Percentiles rank a stretch among this genome's conserved stretches.
Evolutionary conservation across 2,113 vertebrate species (phyloP).

Genomic region (Peucedramus taeniatus): DNA sequence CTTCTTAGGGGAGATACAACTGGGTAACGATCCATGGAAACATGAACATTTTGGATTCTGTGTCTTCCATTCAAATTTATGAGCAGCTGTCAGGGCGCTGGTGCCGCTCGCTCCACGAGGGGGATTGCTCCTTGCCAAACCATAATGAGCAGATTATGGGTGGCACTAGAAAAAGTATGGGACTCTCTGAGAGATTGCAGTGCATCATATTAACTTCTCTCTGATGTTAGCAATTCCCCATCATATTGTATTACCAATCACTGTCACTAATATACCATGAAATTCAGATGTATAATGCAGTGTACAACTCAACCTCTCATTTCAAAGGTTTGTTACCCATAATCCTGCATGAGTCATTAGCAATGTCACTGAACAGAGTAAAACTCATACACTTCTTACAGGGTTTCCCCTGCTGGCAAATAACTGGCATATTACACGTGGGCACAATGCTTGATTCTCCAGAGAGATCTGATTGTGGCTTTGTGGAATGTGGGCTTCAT

Average conservation of each 20-base stretch:
- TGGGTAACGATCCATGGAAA: slow-evolving; percentile 44
- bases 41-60: background rate
- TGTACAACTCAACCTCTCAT: slow-evolving; percentile 33
- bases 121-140: slow-evolving; percentile 30
- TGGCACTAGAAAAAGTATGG: background rate
- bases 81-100: background rate
- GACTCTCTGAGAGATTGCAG: slow-evolving; percentile 6
- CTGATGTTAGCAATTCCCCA: slow-evolving; percentile 35
- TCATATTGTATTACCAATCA: slow-evolving; percentile 46
- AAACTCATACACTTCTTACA: slow-evolving; percentile 17
- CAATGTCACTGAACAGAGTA: slow-evolving; percentile 34
- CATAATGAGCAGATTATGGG: slow-evolving; percentile 42
- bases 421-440: background rate
- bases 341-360: slow-evolving; percentile 61
- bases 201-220: slow-evolving; percentile 11
- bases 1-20: background rate
- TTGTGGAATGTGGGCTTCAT: background rate
- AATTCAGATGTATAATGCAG: slow-evolving; percentile 52
- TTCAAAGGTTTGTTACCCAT: slow-evolving; percentile 52
- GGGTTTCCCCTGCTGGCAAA: slow-evolving; percentile 13
- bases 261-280: slow-evolving; percentile 61
- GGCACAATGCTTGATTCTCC: slow-evolving; percentile 6
- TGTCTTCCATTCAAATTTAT: slow-evolving; percentile 26
- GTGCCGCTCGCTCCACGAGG: background rate
- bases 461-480: background rate